Evolutionary conservation across 2,888 invertebrate species (phyloP).

Genomic region (Idaea straminata): DNA sequence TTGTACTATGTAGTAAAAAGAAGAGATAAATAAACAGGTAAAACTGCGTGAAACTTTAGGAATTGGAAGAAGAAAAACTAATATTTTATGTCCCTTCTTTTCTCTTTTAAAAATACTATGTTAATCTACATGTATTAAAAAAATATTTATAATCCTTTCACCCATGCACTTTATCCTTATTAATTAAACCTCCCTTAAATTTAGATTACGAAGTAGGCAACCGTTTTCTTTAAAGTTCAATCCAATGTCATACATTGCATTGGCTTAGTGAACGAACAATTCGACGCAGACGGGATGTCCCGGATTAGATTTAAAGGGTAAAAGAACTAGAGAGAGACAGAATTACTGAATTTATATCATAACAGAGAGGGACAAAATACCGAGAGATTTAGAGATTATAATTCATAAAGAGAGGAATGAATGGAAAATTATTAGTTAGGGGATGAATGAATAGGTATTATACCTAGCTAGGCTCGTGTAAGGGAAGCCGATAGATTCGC

Average conservation of each 20-base stretch:
- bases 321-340: conserved; percentile 68
- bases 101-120: too few species aligned
- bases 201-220: conserved; percentile 23
- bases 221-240: background rate
- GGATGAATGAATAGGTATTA: conserved; percentile 65
- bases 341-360: conserved; percentile 37
- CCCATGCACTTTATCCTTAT: background rate
- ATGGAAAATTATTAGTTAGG: conserved; percentile 76
- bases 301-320: conserved; percentile 80
- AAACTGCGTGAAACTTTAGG: too few species aligned
- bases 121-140: too few species aligned
- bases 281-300: conserved; percentile 72
- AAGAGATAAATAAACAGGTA: background rate
- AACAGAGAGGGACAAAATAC: conserved; percentile 55
- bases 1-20: background rate
- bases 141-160: too few species aligned
- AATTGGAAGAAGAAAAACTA: too few species aligned
- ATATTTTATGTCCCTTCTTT: too few species aligned
- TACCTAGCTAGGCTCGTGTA: conserved; percentile 33
- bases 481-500: conserved; percentile 44
- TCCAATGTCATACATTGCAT: conserved; percentile 20
- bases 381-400: conserved; percentile 78
- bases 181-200: background rate
- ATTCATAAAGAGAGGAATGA: conserved; percentile 78
- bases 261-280: conserved; percentile 48